Base-by-base conservation (phyloP, 2,113 vertebrate species). In the Entomyzon cyanotis region DNA sequence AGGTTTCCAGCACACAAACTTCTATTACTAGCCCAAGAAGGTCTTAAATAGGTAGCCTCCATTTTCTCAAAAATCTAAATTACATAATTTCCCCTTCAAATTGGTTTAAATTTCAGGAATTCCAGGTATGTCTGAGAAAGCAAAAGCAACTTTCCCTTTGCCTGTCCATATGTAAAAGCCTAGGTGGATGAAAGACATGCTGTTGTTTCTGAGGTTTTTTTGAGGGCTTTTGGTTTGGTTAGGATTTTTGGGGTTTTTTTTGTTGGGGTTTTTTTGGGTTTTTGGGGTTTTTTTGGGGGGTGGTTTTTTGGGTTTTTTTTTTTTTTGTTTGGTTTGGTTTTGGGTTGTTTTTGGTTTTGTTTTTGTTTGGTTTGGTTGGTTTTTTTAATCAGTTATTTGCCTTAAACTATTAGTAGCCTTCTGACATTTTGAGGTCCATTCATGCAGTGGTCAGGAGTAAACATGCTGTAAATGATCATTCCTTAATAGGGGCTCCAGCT, bases 1-100 rank as follows among this genome's bases (percentile, higher is more conserved):
- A 97, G 95, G 94, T 96, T 97, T 95, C 95, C 75, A 97, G 97
- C 93, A 92, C 97, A 98, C 18, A 94, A 96, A 96, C 89, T 96
- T 91, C 85, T 94, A 93, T 96, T 94, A 75, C 94, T 87, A 95
- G 95, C 87, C 85, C 94, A 89, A 95, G 94, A 94, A 96, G 71
- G 85, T 94, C 90, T 94, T 90, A 97, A 96, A 94, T 76, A 90
- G 56, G 65, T 93, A 94, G 77, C 85, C 81, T 91, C 91, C 53
- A 96, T 94, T 97, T 96, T 95, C 94, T 82, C 78, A 93, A 91
- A 77, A 96, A 56, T 89, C 50, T 46, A 95, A 97, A 97, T 97
- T 94, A 97, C 96, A 60, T 96, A 24, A 94, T 93, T 95, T 96
- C 75, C 74, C 30, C 67, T 85, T 87, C 27, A 68, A 95, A 93